Conservation (phyloP, 1,140 invertebrate species). For the Aphaenogaster floridana region DNA sequence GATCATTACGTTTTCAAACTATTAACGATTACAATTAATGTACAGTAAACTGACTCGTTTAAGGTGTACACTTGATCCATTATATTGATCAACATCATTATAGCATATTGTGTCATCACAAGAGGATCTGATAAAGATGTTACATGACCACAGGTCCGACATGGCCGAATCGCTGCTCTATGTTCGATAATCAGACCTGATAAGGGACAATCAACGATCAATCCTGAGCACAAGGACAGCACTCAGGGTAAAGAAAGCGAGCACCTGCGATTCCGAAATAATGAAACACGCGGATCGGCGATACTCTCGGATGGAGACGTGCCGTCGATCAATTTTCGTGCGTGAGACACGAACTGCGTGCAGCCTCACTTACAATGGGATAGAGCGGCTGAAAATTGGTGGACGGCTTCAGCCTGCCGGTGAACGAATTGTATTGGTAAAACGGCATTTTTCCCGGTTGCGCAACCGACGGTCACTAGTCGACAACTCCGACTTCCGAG, state of each 20-base stretch:
- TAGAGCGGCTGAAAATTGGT: constrained; percentile 63
- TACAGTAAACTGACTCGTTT: neutral
- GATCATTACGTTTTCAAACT: neutral
- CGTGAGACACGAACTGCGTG: neutral
- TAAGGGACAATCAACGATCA: neutral
- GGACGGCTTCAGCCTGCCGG: constrained; percentile 68
- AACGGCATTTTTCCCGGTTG: constrained; percentile 68
- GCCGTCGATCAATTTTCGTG: neutral
- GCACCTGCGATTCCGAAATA: neutral
- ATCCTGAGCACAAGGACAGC: neutral
- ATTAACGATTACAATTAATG: neutral
- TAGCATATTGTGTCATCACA: neutral
- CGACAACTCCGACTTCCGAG: neutral
- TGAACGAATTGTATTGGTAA: constrained; percentile 69
- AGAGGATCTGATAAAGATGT: constrained; percentile 11
- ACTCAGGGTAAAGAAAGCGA: neutral
- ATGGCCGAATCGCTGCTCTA: constrained; percentile 26
- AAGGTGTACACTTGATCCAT: neutral
- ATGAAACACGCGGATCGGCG: neutral
- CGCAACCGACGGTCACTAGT: constrained; percentile 30
- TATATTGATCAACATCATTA: neutral
- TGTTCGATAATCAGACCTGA: neutral
- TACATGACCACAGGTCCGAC: constrained; percentile 19
- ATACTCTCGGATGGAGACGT: neutral
- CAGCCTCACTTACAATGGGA: constrained; percentile 73